These are phyloP conservation scores for Perithous albicinctus DNA, from an alignment of 2,888 invertebrate species.

Conservation along the genomic window DNA sequence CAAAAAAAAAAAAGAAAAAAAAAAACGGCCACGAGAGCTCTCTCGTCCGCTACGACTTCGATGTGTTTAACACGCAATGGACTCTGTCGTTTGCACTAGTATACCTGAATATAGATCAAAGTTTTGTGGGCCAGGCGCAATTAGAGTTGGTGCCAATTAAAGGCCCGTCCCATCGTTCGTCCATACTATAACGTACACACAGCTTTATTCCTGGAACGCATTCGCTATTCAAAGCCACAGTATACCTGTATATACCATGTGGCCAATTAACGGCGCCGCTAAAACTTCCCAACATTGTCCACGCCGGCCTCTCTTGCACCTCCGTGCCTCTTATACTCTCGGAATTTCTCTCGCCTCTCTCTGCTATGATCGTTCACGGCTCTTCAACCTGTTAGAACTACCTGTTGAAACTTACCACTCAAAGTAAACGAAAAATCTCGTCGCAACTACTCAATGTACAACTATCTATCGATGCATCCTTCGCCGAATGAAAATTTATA, in stretches of 20 bases:
- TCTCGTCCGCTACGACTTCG: background rate
- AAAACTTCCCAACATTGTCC: constrained; percentile 62
- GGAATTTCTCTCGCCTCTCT: constrained; percentile 39
- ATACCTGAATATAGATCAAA: constrained; percentile 19
- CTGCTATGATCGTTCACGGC: constrained; percentile 58
- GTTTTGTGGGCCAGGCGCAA: constrained; percentile 50
- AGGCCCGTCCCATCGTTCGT: constrained; percentile 39
- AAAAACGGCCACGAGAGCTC: constrained; percentile 16
- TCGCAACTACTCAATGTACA: background rate
- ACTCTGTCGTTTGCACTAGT: background rate
- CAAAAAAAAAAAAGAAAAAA: no score
- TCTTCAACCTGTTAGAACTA: constrained; percentile 69
- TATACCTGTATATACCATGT: constrained; percentile 39
- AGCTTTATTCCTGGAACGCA: constrained; percentile 7
- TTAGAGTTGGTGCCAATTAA: constrained; percentile 65
- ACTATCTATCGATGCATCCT: background rate
- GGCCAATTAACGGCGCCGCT: constrained; percentile 55
- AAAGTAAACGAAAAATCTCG: constrained; percentile 13
- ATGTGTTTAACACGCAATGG: constrained; percentile 5
- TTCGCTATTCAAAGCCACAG: constrained; percentile 25
- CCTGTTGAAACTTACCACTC: constrained; percentile 61
- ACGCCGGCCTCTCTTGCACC: constrained; percentile 25
- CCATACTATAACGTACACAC: constrained; percentile 20
- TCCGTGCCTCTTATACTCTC: constrained; percentile 25
- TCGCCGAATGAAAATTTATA: background rate